Conservation (phyloP, 2,888 invertebrate genomes). For the Scelioninae gen. 2 region DNA sequence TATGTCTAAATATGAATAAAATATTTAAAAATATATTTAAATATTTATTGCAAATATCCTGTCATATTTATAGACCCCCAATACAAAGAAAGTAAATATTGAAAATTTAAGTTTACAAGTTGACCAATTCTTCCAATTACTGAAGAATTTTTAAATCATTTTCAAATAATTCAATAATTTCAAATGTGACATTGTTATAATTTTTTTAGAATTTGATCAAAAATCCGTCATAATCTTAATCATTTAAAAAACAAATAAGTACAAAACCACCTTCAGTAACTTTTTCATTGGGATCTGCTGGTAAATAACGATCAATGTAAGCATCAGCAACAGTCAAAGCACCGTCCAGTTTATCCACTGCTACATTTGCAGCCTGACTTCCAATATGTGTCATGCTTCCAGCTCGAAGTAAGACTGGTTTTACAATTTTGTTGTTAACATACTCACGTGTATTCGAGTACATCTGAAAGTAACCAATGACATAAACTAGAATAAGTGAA, state of each 20-base stretch:
- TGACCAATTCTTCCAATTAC: too few relatives aligned
- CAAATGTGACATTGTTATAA: too few relatives aligned
- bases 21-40: too few relatives aligned
- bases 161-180: too few relatives aligned
- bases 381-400: constrained; percentile 90
- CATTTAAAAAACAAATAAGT: too few relatives aligned
- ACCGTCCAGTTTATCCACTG: constrained; percentile 85
- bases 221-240: too few relatives aligned
- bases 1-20: constrained; percentile 27
- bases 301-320: constrained; percentile 88
- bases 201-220: too few relatives aligned
- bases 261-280: constrained; percentile 78
- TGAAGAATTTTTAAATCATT: too few relatives aligned
- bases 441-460: constrained; percentile 88
- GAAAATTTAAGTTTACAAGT: too few relatives aligned
- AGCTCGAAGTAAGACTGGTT: constrained; percentile 85
- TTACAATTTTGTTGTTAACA: constrained; percentile 80
- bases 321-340: constrained; percentile 87
- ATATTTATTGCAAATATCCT: too few relatives aligned
- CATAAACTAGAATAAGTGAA: constrained; percentile 14
- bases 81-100: too few relatives aligned
- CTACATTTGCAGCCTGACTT: constrained; percentile 84
- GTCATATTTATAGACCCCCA: too few relatives aligned
- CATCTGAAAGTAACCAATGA: constrained; percentile 77
- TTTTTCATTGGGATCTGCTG: constrained; percentile 81